Conservation (phyloP, 37 sponge, comb jelly and placozoan species). For the Spongilla lacustris region DNA sequence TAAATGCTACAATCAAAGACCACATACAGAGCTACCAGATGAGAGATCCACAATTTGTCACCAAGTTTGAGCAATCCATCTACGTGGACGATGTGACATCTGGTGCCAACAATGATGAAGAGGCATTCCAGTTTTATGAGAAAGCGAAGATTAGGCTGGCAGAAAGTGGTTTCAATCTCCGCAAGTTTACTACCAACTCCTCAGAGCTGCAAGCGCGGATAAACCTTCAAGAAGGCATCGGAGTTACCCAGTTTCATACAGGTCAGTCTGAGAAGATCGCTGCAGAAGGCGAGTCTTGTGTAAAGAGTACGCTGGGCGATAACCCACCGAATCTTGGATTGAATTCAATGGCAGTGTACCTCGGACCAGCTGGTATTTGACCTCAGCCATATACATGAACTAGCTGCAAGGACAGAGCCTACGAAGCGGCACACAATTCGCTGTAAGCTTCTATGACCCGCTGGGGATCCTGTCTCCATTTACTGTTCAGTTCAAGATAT, state of each 20-base stretch:
- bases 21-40: slow-evolving; percentile 19
- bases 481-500: slow-evolving; percentile 34
- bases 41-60: slow-evolving; percentile 19
- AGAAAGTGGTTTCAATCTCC: slow-evolving; percentile 32
- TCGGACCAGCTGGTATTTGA: slow-evolving; percentile 22
- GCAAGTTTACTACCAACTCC: slow-evolving; percentile 32
- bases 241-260: not conserved
- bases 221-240: not conserved
- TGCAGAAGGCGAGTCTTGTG: not conserved
- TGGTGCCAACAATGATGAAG: slow-evolving; percentile 33
- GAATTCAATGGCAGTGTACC: not conserved
- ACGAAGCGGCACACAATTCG: slow-evolving; percentile 29
- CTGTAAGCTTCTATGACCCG: slow-evolving; percentile 32
- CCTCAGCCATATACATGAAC: not conserved
- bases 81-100: slow-evolving; percentile 32
- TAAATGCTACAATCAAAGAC: slow-evolving; percentile 30
- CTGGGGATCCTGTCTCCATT: slow-evolving; percentile 38
- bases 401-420: not conserved
- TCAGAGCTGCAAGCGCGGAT: slow-evolving; percentile 4
- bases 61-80: slow-evolving; percentile 11
- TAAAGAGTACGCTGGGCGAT: slow-evolving; percentile 6
- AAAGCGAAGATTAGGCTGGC: slow-evolving; percentile 9
- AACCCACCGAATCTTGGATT: slow-evolving; percentile 13
- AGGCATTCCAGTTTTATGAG: slow-evolving; percentile 18
- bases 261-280: not conserved